A percentile compares a stretch with the other conserved stretches of the same genome.
Evolutionary conservation across 2,888 invertebrate species (phyloP).

Genomic region (Idaea straminata): DNA sequence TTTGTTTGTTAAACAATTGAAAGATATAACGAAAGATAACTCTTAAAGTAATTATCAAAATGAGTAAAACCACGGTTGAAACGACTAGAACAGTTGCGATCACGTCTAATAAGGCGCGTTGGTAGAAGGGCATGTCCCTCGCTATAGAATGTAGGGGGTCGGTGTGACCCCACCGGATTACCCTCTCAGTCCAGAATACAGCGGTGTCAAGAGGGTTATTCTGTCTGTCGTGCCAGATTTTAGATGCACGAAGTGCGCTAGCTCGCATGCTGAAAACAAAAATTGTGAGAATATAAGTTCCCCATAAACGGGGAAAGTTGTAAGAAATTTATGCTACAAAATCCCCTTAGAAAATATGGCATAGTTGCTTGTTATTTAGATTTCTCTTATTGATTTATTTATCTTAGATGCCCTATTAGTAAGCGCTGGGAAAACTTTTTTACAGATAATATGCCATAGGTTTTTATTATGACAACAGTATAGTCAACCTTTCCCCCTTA

Average conservation of each 20-base stretch:
- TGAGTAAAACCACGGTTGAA: slow-evolving; percentile 35
- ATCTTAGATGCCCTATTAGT: too few relatives aligned
- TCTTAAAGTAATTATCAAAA: slow-evolving; percentile 41
- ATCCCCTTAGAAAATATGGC: too few relatives aligned
- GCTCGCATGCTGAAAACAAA: slow-evolving; percentile 59
- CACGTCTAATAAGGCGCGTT: slow-evolving; percentile 59
- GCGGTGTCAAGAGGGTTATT: slow-evolving; percentile 77
- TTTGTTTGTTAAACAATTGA: slow-evolving; percentile 38
- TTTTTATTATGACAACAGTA: too few relatives aligned
- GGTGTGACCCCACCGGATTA: slow-evolving; percentile 65
- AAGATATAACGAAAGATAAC: slow-evolving; percentile 41
- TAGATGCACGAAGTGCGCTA: slow-evolving; percentile 66
- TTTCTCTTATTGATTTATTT: too few relatives aligned
- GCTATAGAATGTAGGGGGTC: slow-evolving; percentile 55
- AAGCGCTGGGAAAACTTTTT: too few relatives aligned
- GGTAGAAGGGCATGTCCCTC: slow-evolving; percentile 53
- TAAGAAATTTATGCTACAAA: too few relatives aligned
- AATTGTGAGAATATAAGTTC: slow-evolving; percentile 5
- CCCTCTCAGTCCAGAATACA: slow-evolving; percentile 80
- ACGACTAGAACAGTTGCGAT: slow-evolving; percentile 44
- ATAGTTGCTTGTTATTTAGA: too few relatives aligned
- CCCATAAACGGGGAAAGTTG: too few relatives aligned
- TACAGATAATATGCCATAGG: too few relatives aligned
- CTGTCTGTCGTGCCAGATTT: slow-evolving; percentile 75
- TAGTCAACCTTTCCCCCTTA: too few relatives aligned